phyloP scores from a whole-genome alignment of 2,797 vertebrate species.

The Spatula versicolor region DNA sequence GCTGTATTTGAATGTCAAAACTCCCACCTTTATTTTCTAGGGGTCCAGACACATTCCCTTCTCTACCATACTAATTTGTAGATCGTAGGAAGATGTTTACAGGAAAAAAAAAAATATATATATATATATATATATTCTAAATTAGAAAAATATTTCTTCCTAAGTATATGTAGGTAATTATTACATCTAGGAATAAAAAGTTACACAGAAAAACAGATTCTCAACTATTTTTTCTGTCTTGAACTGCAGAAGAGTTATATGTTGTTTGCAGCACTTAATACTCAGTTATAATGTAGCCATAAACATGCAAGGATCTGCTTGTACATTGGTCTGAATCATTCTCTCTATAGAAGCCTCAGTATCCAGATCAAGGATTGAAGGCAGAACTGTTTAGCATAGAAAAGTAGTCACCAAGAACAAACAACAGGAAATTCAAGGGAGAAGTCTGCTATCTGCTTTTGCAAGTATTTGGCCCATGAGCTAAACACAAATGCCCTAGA shows the following conservation, averaged over 20 bases:
- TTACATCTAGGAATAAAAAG: background rate
- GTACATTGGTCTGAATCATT: background rate
- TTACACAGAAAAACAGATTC: background rate
- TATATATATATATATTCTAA: background rate
- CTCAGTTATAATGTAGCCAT: background rate
- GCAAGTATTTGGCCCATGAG: accelerated
- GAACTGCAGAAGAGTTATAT: background rate
- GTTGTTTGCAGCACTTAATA: background rate
- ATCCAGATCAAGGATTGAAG: background rate
- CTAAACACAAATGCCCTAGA: accelerated
- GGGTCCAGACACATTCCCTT: background rate
- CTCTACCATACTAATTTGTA: background rate
- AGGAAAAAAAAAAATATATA: background rate
- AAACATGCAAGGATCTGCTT: background rate
- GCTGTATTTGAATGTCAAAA: constrained; percentile 6
- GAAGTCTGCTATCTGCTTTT: background rate
- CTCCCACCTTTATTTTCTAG: background rate
- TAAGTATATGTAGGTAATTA: background rate
- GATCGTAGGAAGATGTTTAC: background rate
- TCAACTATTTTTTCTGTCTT: background rate
- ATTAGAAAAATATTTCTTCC: background rate
- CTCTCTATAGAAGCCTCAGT: background rate
- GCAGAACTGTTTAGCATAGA: background rate
- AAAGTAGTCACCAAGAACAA: background rate
- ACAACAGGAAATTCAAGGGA: background rate